Evolutionary conservation across 2,888 invertebrate genomes (phyloP).

Genomic region (Euplexia lucipara): DNA sequence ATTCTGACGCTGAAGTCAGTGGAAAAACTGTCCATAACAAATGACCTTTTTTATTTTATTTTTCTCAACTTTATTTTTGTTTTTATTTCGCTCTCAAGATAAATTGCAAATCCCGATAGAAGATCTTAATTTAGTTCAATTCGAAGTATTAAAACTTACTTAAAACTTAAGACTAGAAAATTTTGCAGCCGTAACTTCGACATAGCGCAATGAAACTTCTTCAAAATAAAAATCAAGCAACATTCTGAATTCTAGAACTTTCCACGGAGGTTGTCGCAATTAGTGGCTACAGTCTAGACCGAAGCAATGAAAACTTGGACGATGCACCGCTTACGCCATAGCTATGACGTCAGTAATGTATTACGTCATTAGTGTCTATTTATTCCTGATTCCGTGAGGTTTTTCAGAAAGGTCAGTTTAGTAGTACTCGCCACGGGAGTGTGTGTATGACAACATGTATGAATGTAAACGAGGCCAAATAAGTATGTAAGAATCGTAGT

Average conservation of each 20-base stretch:
- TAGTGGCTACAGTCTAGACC: conserved; percentile 48
- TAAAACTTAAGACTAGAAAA: not conserved
- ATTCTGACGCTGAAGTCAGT: too few relatives aligned
- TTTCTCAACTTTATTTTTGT: too few relatives aligned
- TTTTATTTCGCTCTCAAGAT: too few relatives aligned
- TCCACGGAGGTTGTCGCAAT: conserved; percentile 37
- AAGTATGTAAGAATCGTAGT: too few relatives aligned
- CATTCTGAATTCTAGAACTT: conserved; percentile 33
- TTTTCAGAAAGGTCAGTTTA: too few relatives aligned
- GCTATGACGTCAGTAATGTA: conserved; percentile 39
- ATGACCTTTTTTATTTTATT: too few relatives aligned
- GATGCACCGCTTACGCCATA: conserved; percentile 31
- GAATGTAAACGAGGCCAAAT: too few relatives aligned
- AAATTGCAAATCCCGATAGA: too few relatives aligned
- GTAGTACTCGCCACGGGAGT: too few relatives aligned
- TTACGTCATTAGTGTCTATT: conserved; percentile 50
- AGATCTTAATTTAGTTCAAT: not conserved
- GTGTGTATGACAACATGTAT: too few relatives aligned
- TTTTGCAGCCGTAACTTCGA: not conserved
- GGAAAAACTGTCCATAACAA: too few relatives aligned
- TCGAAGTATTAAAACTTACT: not conserved
- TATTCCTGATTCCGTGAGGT: too few relatives aligned
- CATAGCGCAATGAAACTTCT: not conserved
- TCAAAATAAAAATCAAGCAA: conserved; percentile 25
- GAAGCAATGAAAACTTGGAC: conserved; percentile 39